A percentile compares a stretch with the other conserved stretches of the same genome.
These are phyloP conservation scores for Kryphioiulus occultus DNA, from an alignment of 2,888 invertebrate genomes.

Conservation along the genomic window DNA sequence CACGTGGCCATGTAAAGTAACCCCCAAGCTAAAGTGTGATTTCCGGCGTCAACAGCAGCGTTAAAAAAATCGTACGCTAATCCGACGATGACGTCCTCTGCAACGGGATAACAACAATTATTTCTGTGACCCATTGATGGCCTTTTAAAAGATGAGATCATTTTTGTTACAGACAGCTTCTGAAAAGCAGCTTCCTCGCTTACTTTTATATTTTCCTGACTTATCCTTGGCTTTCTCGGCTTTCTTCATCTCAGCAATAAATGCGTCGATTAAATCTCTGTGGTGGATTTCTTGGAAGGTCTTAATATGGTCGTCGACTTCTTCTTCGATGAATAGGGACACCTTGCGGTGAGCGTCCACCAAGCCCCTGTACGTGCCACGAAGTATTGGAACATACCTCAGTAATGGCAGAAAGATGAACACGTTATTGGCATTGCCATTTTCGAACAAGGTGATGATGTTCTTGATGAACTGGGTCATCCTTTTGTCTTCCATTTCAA, in stretches of 20 bases:
- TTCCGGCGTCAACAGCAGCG: constrained; percentile 22
- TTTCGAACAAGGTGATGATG: constrained; percentile 5
- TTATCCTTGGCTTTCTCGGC: background rate
- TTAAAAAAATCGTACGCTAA: constrained; percentile 15
- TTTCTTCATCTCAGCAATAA: constrained; percentile 43
- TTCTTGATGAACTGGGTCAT: background rate
- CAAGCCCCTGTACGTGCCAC: background rate
- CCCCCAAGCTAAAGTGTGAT: constrained; percentile 39
- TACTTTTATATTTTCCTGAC: background rate
- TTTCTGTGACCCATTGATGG: background rate
- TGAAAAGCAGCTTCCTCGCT: too few relatives aligned
- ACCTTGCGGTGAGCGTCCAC: background rate
- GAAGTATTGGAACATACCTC: constrained; percentile 7
- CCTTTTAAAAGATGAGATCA: too few relatives aligned
- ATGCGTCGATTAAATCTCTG: constrained; percentile 38
- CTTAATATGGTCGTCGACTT: constrained; percentile 27
- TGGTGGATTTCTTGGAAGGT: constrained; percentile 3
- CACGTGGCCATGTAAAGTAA: constrained; percentile 44
- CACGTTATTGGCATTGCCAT: background rate
- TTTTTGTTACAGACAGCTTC: too few relatives aligned
- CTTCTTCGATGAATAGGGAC: background rate
- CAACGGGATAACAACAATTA: background rate
- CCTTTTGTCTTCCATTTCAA: background rate
- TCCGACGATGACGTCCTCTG: constrained; percentile 6
- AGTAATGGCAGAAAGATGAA: background rate